A percentile compares a stretch with the other conserved stretches of the same genome.
Conservation (phyloP, 2,888 invertebrate species). For the Drosophila parthenogenetica region DNA sequence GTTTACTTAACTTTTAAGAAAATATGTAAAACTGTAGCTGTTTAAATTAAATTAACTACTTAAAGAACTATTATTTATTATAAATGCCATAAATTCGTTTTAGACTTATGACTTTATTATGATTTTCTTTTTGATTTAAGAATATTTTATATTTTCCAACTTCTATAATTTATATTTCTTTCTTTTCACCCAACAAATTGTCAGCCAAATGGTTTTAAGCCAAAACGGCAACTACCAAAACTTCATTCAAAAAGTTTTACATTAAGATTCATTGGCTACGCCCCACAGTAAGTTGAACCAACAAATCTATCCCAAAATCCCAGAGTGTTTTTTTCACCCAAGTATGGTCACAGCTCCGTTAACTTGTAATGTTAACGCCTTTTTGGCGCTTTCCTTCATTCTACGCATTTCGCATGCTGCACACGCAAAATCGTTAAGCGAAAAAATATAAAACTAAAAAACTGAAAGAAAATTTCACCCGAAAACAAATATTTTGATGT, state of each 20-base stretch:
- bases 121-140: no score
- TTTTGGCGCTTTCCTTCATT: slow-evolving; percentile 61
- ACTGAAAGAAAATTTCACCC: slow-evolving; percentile 66
- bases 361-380: slow-evolving; percentile 67
- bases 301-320: slow-evolving; percentile 33
- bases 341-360: slow-evolving; percentile 57
- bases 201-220: slow-evolving; percentile 6
- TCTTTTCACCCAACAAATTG: background rate
- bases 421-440: slow-evolving; percentile 61
- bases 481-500: slow-evolving; percentile 53
- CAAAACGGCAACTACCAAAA: slow-evolving; percentile 33
- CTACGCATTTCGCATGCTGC: slow-evolving; percentile 73
- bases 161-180: background rate
- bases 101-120: no score
- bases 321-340: background rate
- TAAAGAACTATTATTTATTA: no score
- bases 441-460: slow-evolving; percentile 22
- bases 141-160: background rate
- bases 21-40: slow-evolving; percentile 6
- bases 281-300: slow-evolving; percentile 31
- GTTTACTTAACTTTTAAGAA: slow-evolving; percentile 5
- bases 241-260: slow-evolving; percentile 29
- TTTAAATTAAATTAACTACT: slow-evolving; percentile 1
- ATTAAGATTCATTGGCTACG: slow-evolving; percentile 28
- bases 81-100: no score